Base-by-base conservation (phyloP, 2,888 invertebrate species). In the Galeopsomyia nigrocyanea region DNA sequence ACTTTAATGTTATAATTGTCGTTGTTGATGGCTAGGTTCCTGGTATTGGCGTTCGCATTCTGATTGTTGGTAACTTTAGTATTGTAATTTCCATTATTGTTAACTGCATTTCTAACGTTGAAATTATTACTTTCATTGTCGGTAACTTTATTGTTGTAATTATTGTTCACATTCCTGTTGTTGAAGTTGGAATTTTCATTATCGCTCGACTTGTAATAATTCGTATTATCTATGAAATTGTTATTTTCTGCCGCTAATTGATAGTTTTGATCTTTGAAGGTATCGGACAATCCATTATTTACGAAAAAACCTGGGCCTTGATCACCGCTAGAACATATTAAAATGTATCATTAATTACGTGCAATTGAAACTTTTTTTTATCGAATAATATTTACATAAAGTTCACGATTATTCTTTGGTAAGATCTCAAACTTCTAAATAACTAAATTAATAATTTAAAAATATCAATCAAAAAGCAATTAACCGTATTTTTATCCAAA, bases 211-310 rank as follows among this genome's bases (percentile, higher is more conserved):
- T 60, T 60, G 50, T 50, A 13, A 21, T 50, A n/a, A 22, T 62
- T 62, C 9, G 13, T 60, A 16, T 17, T 31, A 19, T 26, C 26
- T 49, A 14, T 49, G 22, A 31, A 66, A 57, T 66, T 66, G 19
- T 63, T 70, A 26, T 67, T 75, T 51, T 73, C 58, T 50, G 47
- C 56, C 5, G 62, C 31, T 16, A 62, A 16, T n/a, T 55, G 57
- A 39, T 49, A 19, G 14, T 19, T 55, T 46, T 49, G 13, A 19
- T 55, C 50, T 17, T 17, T 64, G 13, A 26, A 14, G 21, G 55
- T 65, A 0, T 60, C 63, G 3, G 68, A 66, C 21, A 75, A 46
- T 50, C 75, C 75, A 46, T 70, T 65, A 21, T 75, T 75, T 7
- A 75, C 64, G 3, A 70, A 67, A 3, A 49, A 53, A n/a, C 72